Base-by-base conservation (phyloP, 2,113 vertebrate genomes). In the Hystrix cristata region DNA sequence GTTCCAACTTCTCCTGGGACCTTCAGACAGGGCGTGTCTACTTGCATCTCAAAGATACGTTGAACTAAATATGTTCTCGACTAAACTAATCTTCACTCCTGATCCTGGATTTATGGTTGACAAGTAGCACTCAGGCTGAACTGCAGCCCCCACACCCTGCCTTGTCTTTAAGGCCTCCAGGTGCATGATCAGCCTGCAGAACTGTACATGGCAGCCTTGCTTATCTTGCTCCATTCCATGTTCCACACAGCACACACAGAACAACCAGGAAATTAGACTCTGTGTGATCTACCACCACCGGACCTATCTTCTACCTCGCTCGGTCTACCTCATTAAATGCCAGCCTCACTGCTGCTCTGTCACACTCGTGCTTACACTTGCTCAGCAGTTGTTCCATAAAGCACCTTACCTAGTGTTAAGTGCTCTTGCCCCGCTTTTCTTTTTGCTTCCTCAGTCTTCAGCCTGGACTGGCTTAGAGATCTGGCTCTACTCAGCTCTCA, bases 1-100 rank as follows among this genome's bases (percentile, higher is more conserved):
- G 12, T 31, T 91, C 69, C 59, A 62, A 71, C 11, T 62, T 93
- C 62, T 82, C 29, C 55, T 65, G 31, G 71, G 46, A 83, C 21
- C 31, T 94, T 96, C 64, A 55, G n/a, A 76, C 64, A 62, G 69
- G 64, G 88, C 43, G 74, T n/a, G 18, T 95, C 25, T 43, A 34
- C 29, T 65, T 87, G 46, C 12, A 79, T 51, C 25, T 96, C 74
- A 65, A 83, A 93, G 62, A 81, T 79, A 62, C 29, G 62, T 88
- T 93, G 86, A 78, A 80, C 13, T 21, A 8, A 83, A 71, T 51
- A 43, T 67, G 38, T 87, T 18, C 19, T 69, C 60, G 69, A 72
- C 4, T 59, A 48, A 64, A 72, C 46, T 83, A 18, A 60, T 43
- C 34, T 79, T 95, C 65, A 43, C 16, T 34, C 23, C n/a, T 21